Conservation (phyloP, 1,140 invertebrate genomes). For the Panagrolaimus sp. region DNA sequence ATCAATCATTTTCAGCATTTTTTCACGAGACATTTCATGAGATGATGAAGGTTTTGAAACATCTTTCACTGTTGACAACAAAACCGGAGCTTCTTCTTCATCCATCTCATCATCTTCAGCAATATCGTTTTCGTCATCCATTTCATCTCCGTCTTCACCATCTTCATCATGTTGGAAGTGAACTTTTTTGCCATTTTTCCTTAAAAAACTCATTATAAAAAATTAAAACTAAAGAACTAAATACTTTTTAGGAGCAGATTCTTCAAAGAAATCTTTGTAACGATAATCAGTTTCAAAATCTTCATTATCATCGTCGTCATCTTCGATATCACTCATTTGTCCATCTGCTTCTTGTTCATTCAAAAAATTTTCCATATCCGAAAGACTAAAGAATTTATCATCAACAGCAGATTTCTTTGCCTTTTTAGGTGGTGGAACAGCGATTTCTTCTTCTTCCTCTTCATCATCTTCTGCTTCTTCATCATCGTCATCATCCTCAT, state of each 20-base stretch:
- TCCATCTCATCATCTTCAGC: conserved; percentile 59
- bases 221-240: too few relatives aligned
- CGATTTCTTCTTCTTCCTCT: background rate
- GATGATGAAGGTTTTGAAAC: conserved; percentile 21
- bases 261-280: conserved; percentile 31
- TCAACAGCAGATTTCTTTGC: conserved; percentile 70
- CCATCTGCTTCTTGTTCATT: conserved; percentile 68
- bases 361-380: conserved; percentile 78
- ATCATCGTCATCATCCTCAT: background rate
- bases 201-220: background rate
- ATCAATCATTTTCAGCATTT: conserved; percentile 64
- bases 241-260: conserved; percentile 18
- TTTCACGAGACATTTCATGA: conserved; percentile 23
- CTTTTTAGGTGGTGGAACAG: background rate
- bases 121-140: conserved; percentile 59
- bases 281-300: conserved; percentile 27
- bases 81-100: conserved; percentile 53
- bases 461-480: conserved; percentile 1
- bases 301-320: conserved; percentile 8
- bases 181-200: conserved; percentile 58
- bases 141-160: conserved; percentile 44
- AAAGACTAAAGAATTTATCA: conserved; percentile 83
- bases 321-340: background rate
- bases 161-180: conserved; percentile 22
- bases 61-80: conserved; percentile 41